Evolutionary conservation across 2,888 invertebrate genomes (phyloP).

Genomic region (Linnaemya tessellans): DNA sequence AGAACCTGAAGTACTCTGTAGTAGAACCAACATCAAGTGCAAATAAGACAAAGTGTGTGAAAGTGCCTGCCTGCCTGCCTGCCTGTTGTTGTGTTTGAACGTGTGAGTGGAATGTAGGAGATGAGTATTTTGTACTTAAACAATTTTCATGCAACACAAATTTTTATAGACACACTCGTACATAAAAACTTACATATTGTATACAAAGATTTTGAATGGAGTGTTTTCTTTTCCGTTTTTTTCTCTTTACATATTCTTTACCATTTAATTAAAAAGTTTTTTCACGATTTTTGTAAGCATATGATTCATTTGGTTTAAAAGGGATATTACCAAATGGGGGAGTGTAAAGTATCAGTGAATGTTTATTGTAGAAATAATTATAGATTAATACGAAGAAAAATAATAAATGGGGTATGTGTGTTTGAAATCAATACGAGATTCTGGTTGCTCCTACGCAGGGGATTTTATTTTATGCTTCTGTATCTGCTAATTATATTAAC

Average conservation of each 20-base stretch:
- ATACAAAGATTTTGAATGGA: constrained; percentile 16
- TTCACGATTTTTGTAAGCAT: constrained; percentile 34
- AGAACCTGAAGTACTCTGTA: constrained; percentile 36
- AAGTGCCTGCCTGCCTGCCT: too few relatives aligned
- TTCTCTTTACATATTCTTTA: constrained; percentile 28
- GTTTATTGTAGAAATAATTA: not conserved
- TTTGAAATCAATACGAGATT: constrained; percentile 31
- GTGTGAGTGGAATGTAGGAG: constrained; percentile 18
- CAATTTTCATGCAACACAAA: constrained; percentile 46
- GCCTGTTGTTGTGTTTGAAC: not conserved
- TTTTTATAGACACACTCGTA: not conserved
- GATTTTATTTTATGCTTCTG: constrained; percentile 14
- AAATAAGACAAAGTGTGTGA: constrained; percentile 15
- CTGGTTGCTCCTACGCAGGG: not conserved
- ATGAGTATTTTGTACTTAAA: constrained; percentile 39
- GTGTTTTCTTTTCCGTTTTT: constrained; percentile 10
- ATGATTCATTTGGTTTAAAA: constrained; percentile 57
- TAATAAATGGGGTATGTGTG: constrained; percentile 21
- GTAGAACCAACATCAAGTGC: constrained; percentile 1
- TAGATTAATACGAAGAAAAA: not conserved
- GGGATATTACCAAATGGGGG: constrained; percentile 56
- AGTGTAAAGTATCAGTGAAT: not conserved
- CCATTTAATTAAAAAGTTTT: constrained; percentile 66
- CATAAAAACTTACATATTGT: not conserved
- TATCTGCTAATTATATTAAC: not conserved